Evolutionary conservation across 2,113 vertebrate genomes (phyloP).

Genomic region (Candoia aspera): DNA sequence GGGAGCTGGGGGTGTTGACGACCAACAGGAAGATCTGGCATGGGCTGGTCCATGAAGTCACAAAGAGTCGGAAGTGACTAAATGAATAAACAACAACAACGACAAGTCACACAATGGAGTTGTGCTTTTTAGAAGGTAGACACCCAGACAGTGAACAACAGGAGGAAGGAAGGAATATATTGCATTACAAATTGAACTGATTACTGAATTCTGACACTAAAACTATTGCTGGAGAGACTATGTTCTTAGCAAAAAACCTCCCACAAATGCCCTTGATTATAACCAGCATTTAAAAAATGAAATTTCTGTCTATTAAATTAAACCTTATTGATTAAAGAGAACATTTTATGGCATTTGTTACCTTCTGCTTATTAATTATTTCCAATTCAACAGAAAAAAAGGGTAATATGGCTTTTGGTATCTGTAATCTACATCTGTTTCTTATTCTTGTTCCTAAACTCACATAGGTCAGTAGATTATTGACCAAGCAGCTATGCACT

Average conservation of each 20-base stretch:
- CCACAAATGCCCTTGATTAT: not conserved
- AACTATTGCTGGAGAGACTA: not conserved
- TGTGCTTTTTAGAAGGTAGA: not conserved
- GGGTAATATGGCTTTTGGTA: not conserved
- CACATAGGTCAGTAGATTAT: not conserved
- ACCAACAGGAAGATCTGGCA: no score
- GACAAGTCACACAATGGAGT: not conserved
- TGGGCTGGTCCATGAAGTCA: no score
- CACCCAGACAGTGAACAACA: not conserved
- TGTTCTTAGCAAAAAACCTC: not conserved
- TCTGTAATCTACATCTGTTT: not conserved
- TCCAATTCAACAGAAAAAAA: not conserved
- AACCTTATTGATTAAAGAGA: not conserved
- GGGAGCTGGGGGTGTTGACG: no score
- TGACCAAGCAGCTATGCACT: not conserved
- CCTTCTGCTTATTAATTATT: not conserved
- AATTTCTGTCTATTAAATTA: not conserved
- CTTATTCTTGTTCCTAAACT: not conserved
- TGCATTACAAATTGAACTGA: conserved; percentile 11
- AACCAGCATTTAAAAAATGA: not conserved
- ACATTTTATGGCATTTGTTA: not conserved
- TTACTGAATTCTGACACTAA: not conserved
- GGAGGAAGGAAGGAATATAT: not conserved
- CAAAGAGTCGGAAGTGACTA: no score
- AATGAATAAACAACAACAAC: no score